Conservation (phyloP, 2,797 vertebrate genomes). For the Myoxocephalus aenaeus region DNA sequence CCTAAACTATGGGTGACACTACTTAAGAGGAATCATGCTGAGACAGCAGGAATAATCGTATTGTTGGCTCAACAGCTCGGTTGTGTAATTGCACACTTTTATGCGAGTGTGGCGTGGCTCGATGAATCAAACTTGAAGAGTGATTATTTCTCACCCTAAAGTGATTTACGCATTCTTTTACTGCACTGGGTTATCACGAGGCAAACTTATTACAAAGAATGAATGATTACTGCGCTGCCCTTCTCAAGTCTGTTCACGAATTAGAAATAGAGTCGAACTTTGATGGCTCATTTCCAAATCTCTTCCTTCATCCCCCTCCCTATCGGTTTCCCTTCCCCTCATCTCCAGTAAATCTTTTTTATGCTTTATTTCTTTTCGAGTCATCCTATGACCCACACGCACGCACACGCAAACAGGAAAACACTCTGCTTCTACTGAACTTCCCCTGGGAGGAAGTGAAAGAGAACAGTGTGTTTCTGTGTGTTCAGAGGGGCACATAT, state of each 20-base stretch:
- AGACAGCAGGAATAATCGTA: conserved; percentile 16
- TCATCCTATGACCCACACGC: conserved; percentile 20
- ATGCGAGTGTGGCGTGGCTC: not conserved
- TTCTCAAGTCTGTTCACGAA: not conserved
- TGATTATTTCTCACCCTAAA: not conserved
- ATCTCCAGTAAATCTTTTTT: conserved; percentile 16
- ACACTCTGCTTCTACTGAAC: conserved; percentile 32
- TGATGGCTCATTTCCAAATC: not conserved
- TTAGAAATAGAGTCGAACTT: not conserved
- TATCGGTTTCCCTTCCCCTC: not conserved
- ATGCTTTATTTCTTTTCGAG: not conserved
- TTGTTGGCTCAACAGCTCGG: conserved; percentile 1
- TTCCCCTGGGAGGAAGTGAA: conserved; percentile 71
- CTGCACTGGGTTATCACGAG: not conserved
- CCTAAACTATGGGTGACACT: not conserved
- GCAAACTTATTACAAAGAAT: not conserved
- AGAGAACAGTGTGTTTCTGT: conserved; percentile 66
- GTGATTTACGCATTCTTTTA: not conserved
- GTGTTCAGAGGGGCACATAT: conserved; percentile 1
- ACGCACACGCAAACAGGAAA: conserved; percentile 56
- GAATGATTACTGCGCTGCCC: not conserved
- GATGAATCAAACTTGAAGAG: not conserved
- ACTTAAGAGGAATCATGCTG: not conserved
- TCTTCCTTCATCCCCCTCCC: not conserved
- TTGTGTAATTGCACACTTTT: conserved; percentile 19